These are phyloP conservation scores for Stegophylla sp. DNA, from an alignment of 2,888 invertebrate species.

Conservation along the genomic window DNA sequence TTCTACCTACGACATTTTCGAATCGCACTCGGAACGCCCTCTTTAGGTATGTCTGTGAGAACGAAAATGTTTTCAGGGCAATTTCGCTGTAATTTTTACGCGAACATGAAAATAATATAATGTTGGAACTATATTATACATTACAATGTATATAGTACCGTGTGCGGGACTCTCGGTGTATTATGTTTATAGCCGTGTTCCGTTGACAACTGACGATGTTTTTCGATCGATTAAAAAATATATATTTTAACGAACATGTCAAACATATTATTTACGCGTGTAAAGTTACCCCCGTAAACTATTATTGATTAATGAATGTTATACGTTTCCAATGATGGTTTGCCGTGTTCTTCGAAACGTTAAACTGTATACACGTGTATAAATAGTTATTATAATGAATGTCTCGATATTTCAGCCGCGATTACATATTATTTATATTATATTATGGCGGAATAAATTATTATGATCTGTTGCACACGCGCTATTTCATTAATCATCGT, in stretches of 20 bases:
- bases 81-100: too few relatives aligned
- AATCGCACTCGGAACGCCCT: too few relatives aligned
- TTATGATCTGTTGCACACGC: constrained; percentile 8
- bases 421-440: constrained; percentile 16
- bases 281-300: constrained; percentile 10
- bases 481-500: constrained; percentile 38
- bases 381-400: neutral
- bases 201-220: constrained; percentile 24
- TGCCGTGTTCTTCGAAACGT: constrained; percentile 13
- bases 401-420: constrained; percentile 21
- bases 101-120: neutral
- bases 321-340: constrained; percentile 23
- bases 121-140: neutral
- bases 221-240: constrained; percentile 32
- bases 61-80: too few relatives aligned
- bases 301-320: constrained; percentile 31
- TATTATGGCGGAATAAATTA: constrained; percentile 24
- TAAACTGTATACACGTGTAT: too few relatives aligned
- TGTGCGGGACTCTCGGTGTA: neutral
- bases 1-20: too few relatives aligned
- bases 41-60: too few relatives aligned
- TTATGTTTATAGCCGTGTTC: neutral
- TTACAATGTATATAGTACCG: neutral
- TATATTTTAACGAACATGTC: constrained; percentile 25
- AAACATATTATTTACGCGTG: constrained; percentile 23